Evolutionary conservation across 2,888 invertebrate species (phyloP).

Genomic region (Tiliacea aurago): DNA sequence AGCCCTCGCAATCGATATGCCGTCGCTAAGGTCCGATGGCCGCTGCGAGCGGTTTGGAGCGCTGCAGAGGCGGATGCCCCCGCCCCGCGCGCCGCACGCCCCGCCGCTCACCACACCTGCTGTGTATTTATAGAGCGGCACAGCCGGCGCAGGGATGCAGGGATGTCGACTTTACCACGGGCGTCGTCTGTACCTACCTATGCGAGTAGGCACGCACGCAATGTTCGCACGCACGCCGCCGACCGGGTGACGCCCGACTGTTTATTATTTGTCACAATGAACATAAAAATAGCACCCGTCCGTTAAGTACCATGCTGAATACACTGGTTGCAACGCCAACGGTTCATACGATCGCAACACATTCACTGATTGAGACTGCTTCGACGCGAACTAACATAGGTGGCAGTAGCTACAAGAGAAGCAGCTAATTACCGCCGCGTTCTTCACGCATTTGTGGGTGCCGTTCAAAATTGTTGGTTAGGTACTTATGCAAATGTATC

Average conservation of each 20-base stretch:
- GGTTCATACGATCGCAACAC: slow-evolving; percentile 50
- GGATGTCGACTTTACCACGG: slow-evolving; percentile 84
- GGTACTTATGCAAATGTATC: neutral
- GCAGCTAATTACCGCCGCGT: slow-evolving; percentile 44
- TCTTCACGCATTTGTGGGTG: slow-evolving; percentile 40
- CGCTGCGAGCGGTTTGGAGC: slow-evolving; percentile 88
- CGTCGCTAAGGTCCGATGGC: slow-evolving; percentile 91
- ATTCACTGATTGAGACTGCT: slow-evolving; percentile 51
- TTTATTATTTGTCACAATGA: slow-evolving; percentile 84
- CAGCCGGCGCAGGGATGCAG: slow-evolving; percentile 86
- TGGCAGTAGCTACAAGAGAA: slow-evolving; percentile 7
- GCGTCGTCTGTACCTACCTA: slow-evolving; percentile 79
- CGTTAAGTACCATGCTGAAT: slow-evolving; percentile 71
- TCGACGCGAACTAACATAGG: slow-evolving; percentile 14
- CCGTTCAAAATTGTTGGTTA: slow-evolving; percentile 8
- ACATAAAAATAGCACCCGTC: slow-evolving; percentile 82
- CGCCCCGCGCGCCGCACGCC: slow-evolving; percentile 79
- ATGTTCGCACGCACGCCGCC: slow-evolving; percentile 72
- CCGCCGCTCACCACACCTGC: slow-evolving; percentile 87
- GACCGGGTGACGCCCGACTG: slow-evolving; percentile 80
- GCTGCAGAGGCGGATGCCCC: slow-evolving; percentile 89
- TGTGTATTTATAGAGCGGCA: slow-evolving; percentile 89
- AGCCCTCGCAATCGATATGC: slow-evolving; percentile 91
- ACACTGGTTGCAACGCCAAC: slow-evolving; percentile 65
- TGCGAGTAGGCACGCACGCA: slow-evolving; percentile 68